These are phyloP conservation scores for Amblyraja radiata DNA, from an alignment of 2,797 vertebrate genomes.

Conservation along the genomic window DNA sequence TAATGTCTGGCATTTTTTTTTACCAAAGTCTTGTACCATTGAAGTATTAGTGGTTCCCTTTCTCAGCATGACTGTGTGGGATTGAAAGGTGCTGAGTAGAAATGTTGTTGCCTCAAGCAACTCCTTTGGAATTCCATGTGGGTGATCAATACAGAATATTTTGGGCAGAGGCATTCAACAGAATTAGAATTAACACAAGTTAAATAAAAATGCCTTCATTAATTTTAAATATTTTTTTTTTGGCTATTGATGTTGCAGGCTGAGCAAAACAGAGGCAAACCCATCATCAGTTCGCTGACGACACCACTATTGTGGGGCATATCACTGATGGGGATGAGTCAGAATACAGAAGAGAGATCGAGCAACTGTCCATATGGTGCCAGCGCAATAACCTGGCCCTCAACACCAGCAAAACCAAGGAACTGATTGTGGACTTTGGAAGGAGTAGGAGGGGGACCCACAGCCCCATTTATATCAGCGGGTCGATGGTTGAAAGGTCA, in stretches of 20 bases:
- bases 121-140: not conserved
- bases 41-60: not conserved
- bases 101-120: not conserved
- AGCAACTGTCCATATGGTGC: too few relatives aligned
- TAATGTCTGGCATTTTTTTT: not conserved
- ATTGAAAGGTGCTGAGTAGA: not conserved
- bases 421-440: too few relatives aligned
- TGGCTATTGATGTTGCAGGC: constrained; percentile 64
- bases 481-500: too few relatives aligned
- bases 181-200: too few relatives aligned
- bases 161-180: not conserved
- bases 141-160: not conserved
- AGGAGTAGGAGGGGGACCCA: too few relatives aligned
- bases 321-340: too few relatives aligned
- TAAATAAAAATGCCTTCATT: not conserved
- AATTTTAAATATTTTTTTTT: not conserved
- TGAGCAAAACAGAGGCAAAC: constrained; percentile 97
- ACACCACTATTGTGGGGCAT: too few relatives aligned
- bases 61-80: not conserved
- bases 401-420: too few relatives aligned
- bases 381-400: too few relatives aligned
- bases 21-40: not conserved
- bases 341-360: too few relatives aligned
- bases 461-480: too few relatives aligned
- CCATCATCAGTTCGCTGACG: too few relatives aligned